Evolutionary conservation across 1,140 invertebrate species (phyloP), one percentile per base, ranked within the genome.

Genomic region (Andrena cerasifolii): DNA sequence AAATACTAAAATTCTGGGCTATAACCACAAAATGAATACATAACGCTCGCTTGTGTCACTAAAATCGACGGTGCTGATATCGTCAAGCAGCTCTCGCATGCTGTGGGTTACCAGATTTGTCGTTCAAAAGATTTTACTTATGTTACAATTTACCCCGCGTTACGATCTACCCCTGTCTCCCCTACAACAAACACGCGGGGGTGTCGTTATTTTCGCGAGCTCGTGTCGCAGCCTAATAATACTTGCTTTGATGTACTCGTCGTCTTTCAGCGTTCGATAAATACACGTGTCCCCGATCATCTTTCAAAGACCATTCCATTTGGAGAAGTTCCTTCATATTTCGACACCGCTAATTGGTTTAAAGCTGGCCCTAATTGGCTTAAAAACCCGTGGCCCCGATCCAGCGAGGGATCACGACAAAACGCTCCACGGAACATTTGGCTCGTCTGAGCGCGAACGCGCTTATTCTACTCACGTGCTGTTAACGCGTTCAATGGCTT

Each of bases 181-280:
- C n/a, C n/a, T 40, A 62, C 72, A 82, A 79, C 72, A 49, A 59
- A 75, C 54, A 47, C 45, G 88, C 86, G 88, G 79, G 88, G 88
- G 88, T 88, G 86, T 86, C 53, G 73, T 84, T 87, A 89, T 89
- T 88, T 86, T 75, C 43, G 85, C 71, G 47, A 59, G 28, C 45
- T 53, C 59, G 65, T 88, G 80, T 84, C 85, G 80, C 83, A 66
- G 82, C 78, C 87, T 91, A 90, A 91, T 90, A 90, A 91, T 90
- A 90, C 68, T 82, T 59, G 67, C 89, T 91, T 91, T 91, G 89
- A 90, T 89, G 84, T 88, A 80, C 58, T 66, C 58, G 71, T 73
- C 78, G 77, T 85, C 87, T 79, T 90, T 89, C 89, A 87, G 71
- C 87, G 74, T 87, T 89, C 86, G 84, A 89, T 88, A 87, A 89